Base-by-base conservation (phyloP, 2,888 invertebrate species). In the Lasioglossum figueresi region DNA sequence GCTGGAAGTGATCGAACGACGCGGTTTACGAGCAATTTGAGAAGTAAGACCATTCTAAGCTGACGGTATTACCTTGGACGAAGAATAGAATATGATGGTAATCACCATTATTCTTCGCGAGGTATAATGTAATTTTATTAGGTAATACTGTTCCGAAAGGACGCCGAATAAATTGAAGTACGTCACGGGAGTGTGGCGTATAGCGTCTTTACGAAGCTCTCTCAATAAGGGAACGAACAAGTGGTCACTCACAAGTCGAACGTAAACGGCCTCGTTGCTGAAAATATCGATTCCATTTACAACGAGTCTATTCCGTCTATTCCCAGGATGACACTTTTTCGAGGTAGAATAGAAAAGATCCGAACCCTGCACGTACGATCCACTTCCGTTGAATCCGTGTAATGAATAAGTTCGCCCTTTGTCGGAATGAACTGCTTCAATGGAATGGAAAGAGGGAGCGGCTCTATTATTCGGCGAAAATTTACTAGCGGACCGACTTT, bases 241-340 rank as follows among this genome's bases (percentile, higher is more conserved):
- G 84, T 90, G 84, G 82, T 84, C 84, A 89, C 85, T 90, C 85
- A 76, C 86, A 90, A 91, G 85, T 88, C 85, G 83, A 89, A 88
- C 83, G 85, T 89, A 90, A 91, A 89, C 83, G 86, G 86, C 73
- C 77, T 81, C 80, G 59, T 80, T 79, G 84, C 87, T 84, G 87
- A 80, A 91, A 86, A 83, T 88, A 90, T 91, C 83, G 91, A 91
- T 91, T 77, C 78, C 63, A 19, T 68, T 80, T 71, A 34, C 63
- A 68, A 79, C 74, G 56, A 43, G 79, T 76, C 75, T 68, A 68
- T 66, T 59, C 59, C 73, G 68, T 27, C 76, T 73, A 81, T 83
- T 87, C 76, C 31, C 63, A 3, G 31, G 48, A 76, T 76, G 73
- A 84, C 76, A 79, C 40, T 77, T 76, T 63, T 84, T 48, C 37